phyloP scores from a whole-genome alignment of 1,140 invertebrate species.

The silkworm (Bombyx mori) region DNA sequence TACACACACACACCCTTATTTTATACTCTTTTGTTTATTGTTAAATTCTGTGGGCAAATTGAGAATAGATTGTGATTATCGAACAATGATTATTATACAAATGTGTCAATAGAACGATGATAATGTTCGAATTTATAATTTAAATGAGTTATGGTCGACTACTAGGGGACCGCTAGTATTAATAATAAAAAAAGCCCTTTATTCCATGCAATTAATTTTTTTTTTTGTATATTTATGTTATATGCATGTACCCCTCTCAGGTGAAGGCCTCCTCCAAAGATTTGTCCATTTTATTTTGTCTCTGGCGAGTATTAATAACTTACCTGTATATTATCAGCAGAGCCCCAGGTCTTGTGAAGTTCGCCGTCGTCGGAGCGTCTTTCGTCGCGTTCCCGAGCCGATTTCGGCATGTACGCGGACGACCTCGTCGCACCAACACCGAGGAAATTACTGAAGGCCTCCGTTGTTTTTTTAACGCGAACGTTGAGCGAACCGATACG shows the following conservation, averaged over 20 bases:
- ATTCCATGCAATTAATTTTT: too few species aligned
- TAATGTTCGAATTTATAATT: too few species aligned
- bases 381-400: slow-evolving; percentile 35
- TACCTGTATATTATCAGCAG: slow-evolving; percentile 86
- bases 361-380: slow-evolving; percentile 45
- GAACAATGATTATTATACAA: too few species aligned
- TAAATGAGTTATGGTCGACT: too few species aligned
- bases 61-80: too few species aligned
- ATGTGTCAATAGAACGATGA: too few species aligned
- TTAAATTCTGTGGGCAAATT: too few species aligned
- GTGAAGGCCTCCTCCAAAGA: background rate
- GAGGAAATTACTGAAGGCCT: slow-evolving; percentile 90
- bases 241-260: background rate
- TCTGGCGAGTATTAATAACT: slow-evolving; percentile 2
- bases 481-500: slow-evolving; percentile 93
- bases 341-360: slow-evolving; percentile 87
- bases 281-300: background rate
- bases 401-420: slow-evolving; percentile 48
- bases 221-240: too few species aligned
- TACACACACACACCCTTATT: too few species aligned
- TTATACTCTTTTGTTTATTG: too few species aligned
- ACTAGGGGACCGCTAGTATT: too few species aligned
- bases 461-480: slow-evolving; percentile 91
- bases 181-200: too few species aligned
- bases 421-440: slow-evolving; percentile 77